A percentile compares a stretch with the other conserved stretches of the same genome.
Conservation (phyloP, 2,888 invertebrate genomes). For the Tetranychus piercei region DNA sequence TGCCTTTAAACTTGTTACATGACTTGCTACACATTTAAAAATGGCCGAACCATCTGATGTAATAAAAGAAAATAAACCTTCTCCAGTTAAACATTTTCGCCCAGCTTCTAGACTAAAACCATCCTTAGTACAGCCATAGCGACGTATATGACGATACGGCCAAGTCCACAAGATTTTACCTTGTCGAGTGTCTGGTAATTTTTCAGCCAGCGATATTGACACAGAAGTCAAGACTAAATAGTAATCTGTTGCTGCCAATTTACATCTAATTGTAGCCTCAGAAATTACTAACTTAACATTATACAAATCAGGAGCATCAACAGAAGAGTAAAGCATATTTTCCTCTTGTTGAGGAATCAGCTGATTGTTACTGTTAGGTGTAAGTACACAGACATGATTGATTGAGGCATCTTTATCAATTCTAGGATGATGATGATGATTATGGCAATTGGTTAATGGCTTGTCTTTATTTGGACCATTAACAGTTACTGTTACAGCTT, state of each 20-base stretch:
- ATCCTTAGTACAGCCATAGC: conserved; percentile 29
- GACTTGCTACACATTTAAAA: conserved; percentile 19
- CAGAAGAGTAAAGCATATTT: conserved; percentile 27
- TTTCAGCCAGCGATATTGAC: conserved; percentile 7
- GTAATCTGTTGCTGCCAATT: neutral
- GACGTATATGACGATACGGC: conserved; percentile 30
- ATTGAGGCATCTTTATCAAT: neutral
- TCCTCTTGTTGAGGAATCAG: conserved; percentile 25
- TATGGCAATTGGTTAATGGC: neutral
- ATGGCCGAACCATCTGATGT: conserved; percentile 21
- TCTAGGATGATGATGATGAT: neutral
- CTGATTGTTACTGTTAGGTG: neutral
- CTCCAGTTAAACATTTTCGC: conserved; percentile 30
- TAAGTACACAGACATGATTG: neutral
- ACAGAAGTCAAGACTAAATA: conserved; percentile 5
- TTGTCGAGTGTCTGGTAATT: neutral
- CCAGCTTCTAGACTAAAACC: conserved; percentile 31
- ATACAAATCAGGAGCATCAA: conserved; percentile 25
- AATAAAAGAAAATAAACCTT: conserved; percentile 27
- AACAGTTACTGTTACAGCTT: neutral
- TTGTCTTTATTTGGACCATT: neutral
- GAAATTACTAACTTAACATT: neutral
- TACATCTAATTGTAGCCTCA: conserved; percentile 4
- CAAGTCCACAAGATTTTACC: conserved; percentile 24
- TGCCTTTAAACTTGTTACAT: conserved; percentile 18